Evolutionary conservation across 2,113 vertebrate species (phyloP).

Genomic region (Chaetodon trifascialis): DNA sequence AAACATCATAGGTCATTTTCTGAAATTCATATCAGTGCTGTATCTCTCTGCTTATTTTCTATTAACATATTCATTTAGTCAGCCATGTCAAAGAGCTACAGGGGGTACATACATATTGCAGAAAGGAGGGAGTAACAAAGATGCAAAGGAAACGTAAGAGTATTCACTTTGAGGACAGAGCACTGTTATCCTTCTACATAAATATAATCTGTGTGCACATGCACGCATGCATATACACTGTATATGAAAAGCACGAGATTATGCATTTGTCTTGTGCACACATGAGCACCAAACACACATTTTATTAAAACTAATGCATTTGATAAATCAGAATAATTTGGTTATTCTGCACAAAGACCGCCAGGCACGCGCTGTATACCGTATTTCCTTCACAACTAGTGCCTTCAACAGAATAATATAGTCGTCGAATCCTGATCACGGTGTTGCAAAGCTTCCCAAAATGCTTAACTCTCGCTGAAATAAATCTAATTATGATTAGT

Average conservation of each 20-base stretch:
- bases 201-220: constrained; percentile 17
- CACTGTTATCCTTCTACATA: constrained; percentile 33
- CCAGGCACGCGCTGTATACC: neutral
- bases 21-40: constrained; percentile 61
- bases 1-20: constrained; percentile 62
- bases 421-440: constrained; percentile 31
- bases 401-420: constrained; percentile 36
- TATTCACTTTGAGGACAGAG: constrained; percentile 27
- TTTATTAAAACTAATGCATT: neutral
- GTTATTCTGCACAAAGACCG: neutral
- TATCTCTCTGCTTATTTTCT: constrained; percentile 63
- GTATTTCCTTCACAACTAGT: constrained; percentile 21
- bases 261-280: constrained; percentile 5
- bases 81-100: constrained; percentile 53
- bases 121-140: constrained; percentile 19
- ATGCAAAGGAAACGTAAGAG: constrained; percentile 40
- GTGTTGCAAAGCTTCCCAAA: constrained; percentile 31
- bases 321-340: neutral
- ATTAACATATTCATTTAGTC: constrained; percentile 72
- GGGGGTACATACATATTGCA: constrained; percentile 53
- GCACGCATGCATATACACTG: neutral
- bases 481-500: constrained; percentile 75
- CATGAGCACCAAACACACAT: neutral
- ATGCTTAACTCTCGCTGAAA: constrained; percentile 53
- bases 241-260: constrained; percentile 9